Percentiles rank a stretch among this genome's conserved stretches.
phyloP scores from a whole-genome alignment of 2,888 invertebrate genomes.

The Baronia brevicornis region DNA sequence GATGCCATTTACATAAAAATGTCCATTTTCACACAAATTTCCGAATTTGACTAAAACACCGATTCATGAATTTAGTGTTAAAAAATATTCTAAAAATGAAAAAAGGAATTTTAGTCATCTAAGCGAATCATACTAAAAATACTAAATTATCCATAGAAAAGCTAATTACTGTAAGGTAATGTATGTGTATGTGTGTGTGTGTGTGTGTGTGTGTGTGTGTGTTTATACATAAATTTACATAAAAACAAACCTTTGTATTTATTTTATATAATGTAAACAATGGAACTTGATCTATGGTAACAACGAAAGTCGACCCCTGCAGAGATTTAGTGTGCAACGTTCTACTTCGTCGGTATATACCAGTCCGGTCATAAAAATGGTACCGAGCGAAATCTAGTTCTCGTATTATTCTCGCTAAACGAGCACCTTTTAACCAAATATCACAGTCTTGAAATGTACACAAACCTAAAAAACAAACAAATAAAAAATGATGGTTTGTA shows the following conservation, averaged over 20 bases:
- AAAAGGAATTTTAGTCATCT: no score
- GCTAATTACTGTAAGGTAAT: no score
- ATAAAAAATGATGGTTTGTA: not conserved
- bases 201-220: no score
- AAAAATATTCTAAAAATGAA: no score
- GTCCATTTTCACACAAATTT: no score
- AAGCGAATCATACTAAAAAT: no score
- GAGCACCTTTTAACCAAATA: conserved; percentile 35
- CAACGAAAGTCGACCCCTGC: conserved; percentile 52
- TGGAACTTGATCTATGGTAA: conserved; percentile 36
- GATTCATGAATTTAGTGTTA: no score
- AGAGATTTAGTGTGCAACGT: conserved; percentile 41
- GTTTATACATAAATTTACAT: no score
- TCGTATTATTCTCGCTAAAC: conserved; percentile 46
- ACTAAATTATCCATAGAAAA: no score
- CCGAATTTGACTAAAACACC: no score
- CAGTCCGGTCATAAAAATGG: conserved; percentile 55
- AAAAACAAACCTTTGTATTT: conserved; percentile 50
- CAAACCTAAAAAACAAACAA: conserved; percentile 34
- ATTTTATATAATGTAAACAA: conserved; percentile 53
- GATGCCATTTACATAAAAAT: no score
- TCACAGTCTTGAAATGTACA: conserved; percentile 60
- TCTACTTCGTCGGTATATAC: conserved; percentile 40
- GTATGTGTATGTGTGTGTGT: no score
- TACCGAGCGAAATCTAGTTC: conserved; percentile 61